These are phyloP conservation scores for Rhodinocichla rosea DNA, from an alignment of 2,113 vertebrate genomes.

Conservation along the genomic window DNA sequence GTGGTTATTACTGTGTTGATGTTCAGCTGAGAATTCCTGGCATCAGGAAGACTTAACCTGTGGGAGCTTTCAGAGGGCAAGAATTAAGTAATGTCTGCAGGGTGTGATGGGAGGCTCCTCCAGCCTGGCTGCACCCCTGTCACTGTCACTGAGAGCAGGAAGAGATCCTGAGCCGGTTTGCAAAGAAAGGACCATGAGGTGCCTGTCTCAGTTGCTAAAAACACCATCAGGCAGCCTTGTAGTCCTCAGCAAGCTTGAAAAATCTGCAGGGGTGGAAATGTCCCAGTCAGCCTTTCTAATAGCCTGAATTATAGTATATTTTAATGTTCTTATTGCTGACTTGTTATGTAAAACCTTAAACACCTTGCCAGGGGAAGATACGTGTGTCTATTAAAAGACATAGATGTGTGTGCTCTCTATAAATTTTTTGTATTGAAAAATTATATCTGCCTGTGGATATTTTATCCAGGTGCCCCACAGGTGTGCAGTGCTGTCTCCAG, in stretches of 20 bases:
- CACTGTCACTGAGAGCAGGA: not conserved
- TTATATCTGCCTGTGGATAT: not conserved
- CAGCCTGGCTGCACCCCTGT: not conserved
- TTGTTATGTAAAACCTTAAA: not conserved
- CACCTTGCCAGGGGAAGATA: not conserved
- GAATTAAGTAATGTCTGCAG: not conserved
- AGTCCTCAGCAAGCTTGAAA: not conserved
- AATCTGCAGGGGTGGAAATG: not conserved
- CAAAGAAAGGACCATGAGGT: not conserved
- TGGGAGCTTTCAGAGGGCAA: not conserved
- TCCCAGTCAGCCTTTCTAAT: not conserved
- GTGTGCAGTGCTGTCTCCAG: not conserved
- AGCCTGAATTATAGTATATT: not conserved
- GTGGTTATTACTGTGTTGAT: not conserved
- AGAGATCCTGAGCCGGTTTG: not conserved
- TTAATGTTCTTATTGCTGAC: not conserved
- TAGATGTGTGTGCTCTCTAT: not conserved
- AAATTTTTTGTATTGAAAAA: not conserved
- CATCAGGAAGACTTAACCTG: not conserved
- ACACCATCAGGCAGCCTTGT: not conserved
- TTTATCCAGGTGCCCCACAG: not conserved
- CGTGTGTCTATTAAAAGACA: not conserved
- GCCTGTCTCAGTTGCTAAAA: not conserved
- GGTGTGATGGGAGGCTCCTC: not conserved
- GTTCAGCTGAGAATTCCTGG: slow-evolving; percentile 2